Percentiles rank a stretch among this genome's conserved stretches.
Evolutionary conservation across 2,113 vertebrate genomes (phyloP).

Genomic region (Mustela nigripes): DNA sequence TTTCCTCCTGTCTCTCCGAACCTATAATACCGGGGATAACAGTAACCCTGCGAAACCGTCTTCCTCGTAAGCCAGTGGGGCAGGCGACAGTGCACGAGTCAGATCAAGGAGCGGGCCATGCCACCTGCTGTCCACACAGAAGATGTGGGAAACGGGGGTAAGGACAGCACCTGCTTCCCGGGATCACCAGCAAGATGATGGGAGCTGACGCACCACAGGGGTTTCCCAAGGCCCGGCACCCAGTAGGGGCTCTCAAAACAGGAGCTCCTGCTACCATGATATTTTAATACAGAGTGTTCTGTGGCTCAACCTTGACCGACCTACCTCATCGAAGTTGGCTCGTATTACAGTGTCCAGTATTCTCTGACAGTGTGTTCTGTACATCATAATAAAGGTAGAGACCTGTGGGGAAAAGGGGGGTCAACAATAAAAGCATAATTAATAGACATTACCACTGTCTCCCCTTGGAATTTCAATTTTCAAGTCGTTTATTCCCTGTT

Average conservation of each 20-base stretch:
- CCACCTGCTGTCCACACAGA: not conserved
- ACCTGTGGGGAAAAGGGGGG: slow-evolving; percentile 88
- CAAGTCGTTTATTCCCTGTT: not conserved
- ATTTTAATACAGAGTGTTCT: not conserved
- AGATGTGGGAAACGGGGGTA: not conserved
- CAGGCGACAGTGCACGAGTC: not conserved
- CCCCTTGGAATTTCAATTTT: not conserved
- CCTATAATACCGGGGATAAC: not conserved
- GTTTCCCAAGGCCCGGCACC: not conserved
- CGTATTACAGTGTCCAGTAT: slow-evolving; percentile 99
- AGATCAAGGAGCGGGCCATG: not conserved
- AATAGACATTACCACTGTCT: not conserved
- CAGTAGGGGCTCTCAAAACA: not conserved
- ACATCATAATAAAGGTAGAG: slow-evolving; percentile 99
- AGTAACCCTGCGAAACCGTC: no score
- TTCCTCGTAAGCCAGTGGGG: not conserved
- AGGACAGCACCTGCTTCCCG: not conserved
- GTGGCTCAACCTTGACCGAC: slow-evolving; percentile 31
- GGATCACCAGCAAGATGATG: not conserved
- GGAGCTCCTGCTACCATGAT: not conserved
- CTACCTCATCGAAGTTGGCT: slow-evolving; percentile 99
- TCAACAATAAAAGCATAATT: slow-evolving; percentile 70
- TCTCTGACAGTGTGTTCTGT: slow-evolving; percentile 99
- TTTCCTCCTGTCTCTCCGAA: not conserved
- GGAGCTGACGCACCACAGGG: not conserved